These are phyloP conservation scores for Argynnis bischoffii DNA, from an alignment of 2,888 invertebrate species.

Conservation along the genomic window DNA sequence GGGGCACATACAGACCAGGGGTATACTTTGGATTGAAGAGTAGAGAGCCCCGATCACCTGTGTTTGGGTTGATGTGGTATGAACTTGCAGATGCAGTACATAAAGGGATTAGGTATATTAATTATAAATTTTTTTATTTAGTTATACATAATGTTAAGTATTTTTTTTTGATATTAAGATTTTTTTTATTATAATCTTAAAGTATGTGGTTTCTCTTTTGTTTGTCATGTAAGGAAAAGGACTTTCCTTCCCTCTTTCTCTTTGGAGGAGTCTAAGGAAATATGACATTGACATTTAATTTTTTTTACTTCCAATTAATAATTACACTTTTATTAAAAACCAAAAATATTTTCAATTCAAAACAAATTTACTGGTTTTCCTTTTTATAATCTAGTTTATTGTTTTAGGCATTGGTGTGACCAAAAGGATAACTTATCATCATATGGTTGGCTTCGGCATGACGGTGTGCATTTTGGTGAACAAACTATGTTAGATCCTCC, in stretches of 20 bases:
- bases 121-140: neutral
- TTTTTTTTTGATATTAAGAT: too few relatives aligned
- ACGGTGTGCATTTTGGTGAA: constrained; percentile 94
- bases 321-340: too few relatives aligned
- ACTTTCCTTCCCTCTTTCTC: neutral
- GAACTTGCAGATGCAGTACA: constrained; percentile 86
- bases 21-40: constrained; percentile 96
- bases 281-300: too few relatives aligned
- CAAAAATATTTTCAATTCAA: too few relatives aligned
- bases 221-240: neutral
- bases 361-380: neutral
- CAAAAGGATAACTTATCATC: constrained; percentile 90
- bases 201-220: neutral
- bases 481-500: constrained; percentile 93
- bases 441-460: constrained; percentile 96
- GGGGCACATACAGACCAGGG: constrained; percentile 96
- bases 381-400: neutral
- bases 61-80: constrained; percentile 99
- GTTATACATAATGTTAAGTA: too few relatives aligned
- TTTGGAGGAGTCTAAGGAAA: too few relatives aligned
- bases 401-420: constrained; percentile 93
- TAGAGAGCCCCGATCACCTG: constrained; percentile 92
- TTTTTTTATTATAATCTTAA: too few relatives aligned
- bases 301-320: too few relatives aligned
- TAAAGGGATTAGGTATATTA: constrained; percentile 85